Percentiles rank a stretch among this genome's conserved stretches.
These are phyloP conservation scores for Chrysogorgia sp. DNA, from an alignment of 92 coral and sea anemone species.

Conservation along the genomic window DNA sequence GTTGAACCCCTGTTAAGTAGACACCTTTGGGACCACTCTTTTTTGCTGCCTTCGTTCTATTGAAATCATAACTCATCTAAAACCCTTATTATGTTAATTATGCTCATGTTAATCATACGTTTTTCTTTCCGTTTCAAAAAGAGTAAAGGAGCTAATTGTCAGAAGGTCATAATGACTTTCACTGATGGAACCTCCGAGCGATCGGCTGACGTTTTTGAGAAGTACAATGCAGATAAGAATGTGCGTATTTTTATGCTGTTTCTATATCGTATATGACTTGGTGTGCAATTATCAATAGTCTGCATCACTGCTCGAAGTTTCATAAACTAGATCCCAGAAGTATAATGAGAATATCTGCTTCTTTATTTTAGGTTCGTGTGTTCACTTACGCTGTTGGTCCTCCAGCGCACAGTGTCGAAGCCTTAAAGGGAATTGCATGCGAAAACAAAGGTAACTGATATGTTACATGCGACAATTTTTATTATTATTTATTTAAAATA, in stretches of 20 bases:
- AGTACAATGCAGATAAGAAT: constrained; percentile 68
- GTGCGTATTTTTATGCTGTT: constrained; percentile 40
- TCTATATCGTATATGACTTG: too few species aligned
- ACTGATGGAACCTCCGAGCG: constrained; percentile 92
- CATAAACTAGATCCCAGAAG: too few species aligned
- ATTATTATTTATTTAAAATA: not conserved
- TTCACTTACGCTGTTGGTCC: constrained; percentile 98
- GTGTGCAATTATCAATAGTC: too few species aligned
- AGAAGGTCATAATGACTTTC: constrained; percentile 85
- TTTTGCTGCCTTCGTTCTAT: not conserved
- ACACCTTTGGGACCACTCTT: too few species aligned
- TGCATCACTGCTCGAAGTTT: too few species aligned
- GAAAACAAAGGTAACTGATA: constrained; percentile 80
- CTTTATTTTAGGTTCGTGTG: constrained; percentile 76
- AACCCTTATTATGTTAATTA: not conserved
- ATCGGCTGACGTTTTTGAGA: constrained; percentile 61
- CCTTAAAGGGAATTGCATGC: constrained; percentile 80
- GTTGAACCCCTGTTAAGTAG: too few species aligned
- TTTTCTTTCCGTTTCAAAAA: too few species aligned
- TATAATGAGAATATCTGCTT: not conserved
- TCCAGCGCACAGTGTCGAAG: constrained; percentile 88
- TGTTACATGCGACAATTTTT: not conserved
- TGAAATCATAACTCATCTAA: too few species aligned
- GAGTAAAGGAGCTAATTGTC: constrained; percentile 72
- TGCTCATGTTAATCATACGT: too few species aligned